Evolutionary conservation across 2,113 vertebrate genomes (phyloP).

Genomic region (Spea multiplicata): DNA sequence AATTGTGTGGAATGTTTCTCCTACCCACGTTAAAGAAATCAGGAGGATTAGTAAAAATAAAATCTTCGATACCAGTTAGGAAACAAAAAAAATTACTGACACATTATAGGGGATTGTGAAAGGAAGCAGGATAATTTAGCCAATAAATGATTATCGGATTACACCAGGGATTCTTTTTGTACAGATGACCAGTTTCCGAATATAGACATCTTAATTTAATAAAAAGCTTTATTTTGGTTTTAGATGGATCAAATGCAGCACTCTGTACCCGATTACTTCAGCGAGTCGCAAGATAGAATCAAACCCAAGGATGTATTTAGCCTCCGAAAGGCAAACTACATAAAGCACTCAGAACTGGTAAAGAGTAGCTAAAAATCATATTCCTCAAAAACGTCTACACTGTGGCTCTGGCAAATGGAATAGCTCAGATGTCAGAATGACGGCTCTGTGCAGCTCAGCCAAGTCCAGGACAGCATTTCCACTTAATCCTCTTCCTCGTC

Average conservation of each 20-base stretch:
- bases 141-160: slow-evolving; percentile 17
- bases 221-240: slow-evolving; percentile 71
- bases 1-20: not conserved
- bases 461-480: slow-evolving; percentile 38
- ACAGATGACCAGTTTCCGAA: slow-evolving; percentile 15
- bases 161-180: slow-evolving; percentile 50
- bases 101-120: not conserved
- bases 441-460: slow-evolving; percentile 56
- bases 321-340: slow-evolving; percentile 59
- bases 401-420: slow-evolving; percentile 62
- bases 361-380: slow-evolving; percentile 62
- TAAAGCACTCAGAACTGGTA: slow-evolving; percentile 66
- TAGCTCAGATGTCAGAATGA: slow-evolving; percentile 64
- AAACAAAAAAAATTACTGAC: not conserved
- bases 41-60: not conserved
- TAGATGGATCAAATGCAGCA: slow-evolving; percentile 67
- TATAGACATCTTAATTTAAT: slow-evolving; percentile 63
- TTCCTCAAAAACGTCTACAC: slow-evolving; percentile 59
- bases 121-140: not conserved
- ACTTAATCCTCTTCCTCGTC: slow-evolving; percentile 73
- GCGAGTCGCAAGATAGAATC: slow-evolving; percentile 62
- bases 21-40: not conserved
- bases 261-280: slow-evolving; percentile 61
- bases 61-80: not conserved
- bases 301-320: slow-evolving; percentile 58